Base-by-base conservation (phyloP, 64 coral and sea anemone species). In the Pocillopora damicornis region DNA sequence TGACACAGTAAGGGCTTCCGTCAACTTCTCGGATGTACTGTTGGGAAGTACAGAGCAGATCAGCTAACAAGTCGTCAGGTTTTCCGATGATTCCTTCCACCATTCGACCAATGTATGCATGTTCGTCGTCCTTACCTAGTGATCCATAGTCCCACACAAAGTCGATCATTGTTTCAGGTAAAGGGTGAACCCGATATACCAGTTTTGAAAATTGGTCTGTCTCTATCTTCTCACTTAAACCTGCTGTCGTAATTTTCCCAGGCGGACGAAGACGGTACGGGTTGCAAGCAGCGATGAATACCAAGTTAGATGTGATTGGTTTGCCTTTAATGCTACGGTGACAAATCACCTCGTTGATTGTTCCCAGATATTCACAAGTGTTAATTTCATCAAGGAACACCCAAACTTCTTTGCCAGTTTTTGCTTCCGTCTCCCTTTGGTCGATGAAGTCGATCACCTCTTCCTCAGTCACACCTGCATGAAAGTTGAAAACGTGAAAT, bases 91-190 rank as follows among this genome's bases (percentile, higher is more conserved):
- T 37, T 13, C 78, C 87, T 72, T 87, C 37, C 1, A 86, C 94
- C 94, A 95, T 95, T 61, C 91, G 90, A 14, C 68, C 16, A 64
- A 95, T 95, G 87, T 95, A 95, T 25, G 80, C 81, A 18, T 60
- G 38, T 59, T 95, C 94, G 76, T 95, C 93, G 13, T 86, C 56
- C 5, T 73, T n/a, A 65, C 81, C 86, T 11, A 95, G 86, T 14
- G 94, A 91, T 26, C 94, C 94, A 81, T 95, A 95, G 62, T 95
- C 94, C 94, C 94, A 95, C 6, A 95, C 94, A 75, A 92, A 95
- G 87, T 95, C 93, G 37, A 92, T 88, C 93, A 95, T 95, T n/a
- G 93, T 91, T 82, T 95, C 94, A 14, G 94, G 94, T 35, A 95
- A 17, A 36, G 90, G 94, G 80, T 95, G 94, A 6, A 95, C 90